Base-by-base conservation (phyloP, 1,140 invertebrate species). In the Trypoxylus dichotomus region DNA sequence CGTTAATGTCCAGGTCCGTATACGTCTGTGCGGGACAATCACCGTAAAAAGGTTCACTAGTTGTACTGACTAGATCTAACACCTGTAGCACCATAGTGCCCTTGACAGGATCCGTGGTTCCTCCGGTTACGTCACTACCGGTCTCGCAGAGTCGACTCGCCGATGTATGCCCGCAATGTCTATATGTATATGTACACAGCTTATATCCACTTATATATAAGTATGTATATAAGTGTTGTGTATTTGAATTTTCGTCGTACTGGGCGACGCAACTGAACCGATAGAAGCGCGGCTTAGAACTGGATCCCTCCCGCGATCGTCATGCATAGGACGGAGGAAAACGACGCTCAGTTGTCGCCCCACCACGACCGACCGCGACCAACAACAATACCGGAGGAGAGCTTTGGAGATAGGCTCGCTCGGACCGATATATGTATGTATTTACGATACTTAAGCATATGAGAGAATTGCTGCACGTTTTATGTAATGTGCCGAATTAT, bases 51-150 rank as follows among this genome's bases (percentile, higher is more conserved):
- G 85, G 83, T 78, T 86, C 86, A 75, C 82, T 82, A 71, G 80
- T 81, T 11, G 83, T 79, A 78, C 76, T 83, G 37, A 84, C 85
- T 75, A 85, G 82, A 82, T 87, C 85, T 77, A 86, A 82, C 83
- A 86, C 85, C 82, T 87, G 86, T 77, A 87, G 82, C 81, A 87
- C 85, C 86, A 87, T 87, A 60, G 84, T 84, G 83, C 81, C 80
- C 81, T 83, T 82, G 77, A 79, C 79, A 75, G 82, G 79, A 82
- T 85, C 83, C 83, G 84, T 85, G 81, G 82, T 84, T 83, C 74
- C 80, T 78, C 19, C 74, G 77, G 76, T 68, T 79, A 80, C 82
- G 84, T 84, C 83, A 83, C 83, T 81, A 83, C 81, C 83, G 82
- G 72, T 41, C 29, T 42, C 74, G 78, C 29, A 27, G 60, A 68